Conservation (phyloP, 1,140 invertebrate genomes). For the Hylyphantes graminicola region DNA sequence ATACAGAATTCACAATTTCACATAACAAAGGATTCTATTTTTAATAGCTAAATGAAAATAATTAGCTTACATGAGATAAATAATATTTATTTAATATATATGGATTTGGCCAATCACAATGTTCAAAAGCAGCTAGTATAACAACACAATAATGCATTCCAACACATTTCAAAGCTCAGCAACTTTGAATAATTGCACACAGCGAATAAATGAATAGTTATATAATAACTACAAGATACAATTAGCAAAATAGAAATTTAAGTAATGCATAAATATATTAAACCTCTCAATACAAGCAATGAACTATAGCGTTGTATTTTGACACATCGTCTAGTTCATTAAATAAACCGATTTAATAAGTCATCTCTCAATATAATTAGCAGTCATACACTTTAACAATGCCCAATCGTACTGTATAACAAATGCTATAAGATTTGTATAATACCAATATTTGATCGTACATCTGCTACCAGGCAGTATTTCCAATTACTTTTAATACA, state of each 20-base stretch:
- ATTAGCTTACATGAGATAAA: too few relatives aligned
- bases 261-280: slow-evolving; percentile 48
- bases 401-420: slow-evolving; percentile 57
- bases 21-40: too few relatives aligned
- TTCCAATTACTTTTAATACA: slow-evolving; percentile 6
- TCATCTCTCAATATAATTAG: slow-evolving; percentile 25
- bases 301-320: slow-evolving; percentile 14
- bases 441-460: slow-evolving; percentile 51
- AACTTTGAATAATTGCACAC: slow-evolving; percentile 41
- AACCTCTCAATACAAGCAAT: slow-evolving; percentile 24
- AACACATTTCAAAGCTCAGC: not conserved
- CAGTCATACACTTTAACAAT: slow-evolving; percentile 51
- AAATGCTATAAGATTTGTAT: slow-evolving; percentile 56
- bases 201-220: slow-evolving; percentile 14
- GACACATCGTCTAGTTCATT: slow-evolving; percentile 24
- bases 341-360: slow-evolving; percentile 8
- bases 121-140: slow-evolving; percentile 7
- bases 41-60: too few relatives aligned
- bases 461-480: slow-evolving; percentile 39
- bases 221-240: slow-evolving; percentile 26
- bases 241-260: slow-evolving; percentile 57
- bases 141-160: slow-evolving; percentile 5
- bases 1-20: too few relatives aligned
- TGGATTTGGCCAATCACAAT: slow-evolving; percentile 5
- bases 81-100: too few relatives aligned